Evolutionary conservation across 2,888 invertebrate species (phyloP), one percentile per base, ranked within the genome.

Genomic region (Andrena fulva): DNA sequence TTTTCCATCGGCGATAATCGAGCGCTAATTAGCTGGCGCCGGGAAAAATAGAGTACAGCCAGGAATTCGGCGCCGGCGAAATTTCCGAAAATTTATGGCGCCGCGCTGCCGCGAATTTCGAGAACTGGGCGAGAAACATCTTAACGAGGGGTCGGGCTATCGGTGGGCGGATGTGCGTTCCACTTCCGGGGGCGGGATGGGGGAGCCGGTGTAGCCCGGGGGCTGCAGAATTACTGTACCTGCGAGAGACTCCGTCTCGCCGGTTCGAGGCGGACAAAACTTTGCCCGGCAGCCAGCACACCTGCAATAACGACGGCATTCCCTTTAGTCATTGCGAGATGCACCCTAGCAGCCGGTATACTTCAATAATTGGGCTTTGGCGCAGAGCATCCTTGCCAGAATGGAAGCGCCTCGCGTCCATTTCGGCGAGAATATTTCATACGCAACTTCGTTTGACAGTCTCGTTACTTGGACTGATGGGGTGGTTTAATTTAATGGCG

Each of bases 131-230:
- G 77, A 80, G 85, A 87, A 89, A 89, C 89, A 87, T 91, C 88
- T 89, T 91, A 90, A 91, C 88, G 91, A 89, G 88, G 88, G 87
- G 85, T 89, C 82, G 82, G 85, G 87, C 88, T 89, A 90, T 90
- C 89, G 90, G 86, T 82, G 85, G 86, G 78, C 88, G 88, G 86
- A 90, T 87, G 87, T 86, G 86, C 87, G 85, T 88, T 87, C 82
- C 82, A 82, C 87, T 88, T 90, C 88, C 89, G 90, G 56, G 10
- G 82, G 82, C 79, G 84, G 76, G 79, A 74, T 77, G 82, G 83
- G 69, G 73, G 74, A 77, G 73, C 80, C 64, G 75, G 77, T 67
- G 69, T 67, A 81, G 56, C 75, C 2, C 4, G 35, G 2, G 2
- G 70, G 69, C 50, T 67, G 82, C 29, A 50, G 64, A 90, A 87